Evolutionary conservation across 2,888 invertebrate genomes (phyloP), one percentile per base, ranked within the genome.

Genomic region (Cactoblastis cactorum): DNA sequence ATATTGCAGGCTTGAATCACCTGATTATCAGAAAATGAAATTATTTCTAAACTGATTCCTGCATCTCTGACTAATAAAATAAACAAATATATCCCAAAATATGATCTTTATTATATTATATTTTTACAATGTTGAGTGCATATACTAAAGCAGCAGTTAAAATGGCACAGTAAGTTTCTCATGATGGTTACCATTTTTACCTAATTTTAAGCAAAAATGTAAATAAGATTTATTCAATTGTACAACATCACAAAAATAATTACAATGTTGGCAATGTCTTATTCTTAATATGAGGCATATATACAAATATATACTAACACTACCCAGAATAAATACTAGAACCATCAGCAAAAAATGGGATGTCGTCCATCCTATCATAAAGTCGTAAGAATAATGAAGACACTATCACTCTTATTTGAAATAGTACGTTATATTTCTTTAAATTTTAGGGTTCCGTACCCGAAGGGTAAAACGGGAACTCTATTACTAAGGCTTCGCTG

Each of bases 131-230:
- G 35, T 35, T n/a, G 18, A 22, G 46, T 46, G 34, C 35, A 35
- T 46, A 46, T 49, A 24, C 22, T 38, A 32, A 37, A 49, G 38
- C 48, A 28, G 28, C 28, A 37, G 33, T 32, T 48, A 19, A 37
- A 48, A 49, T 49, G 46, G 46, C 46, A 46, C 46, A 35, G 43
- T 28, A 17, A 18, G 28, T 9, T 28, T 43, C 39, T 39, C 39
- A 2, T 6, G n/a, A 37, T 11, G 38, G 39, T 39, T 9, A 43
- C 43, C 15, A 43, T 28, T 43, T 28, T 43, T 15, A 43, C 41
- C 45, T 24, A 6, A 14, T 15, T 11, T 9, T n/a, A 49, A 41
- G 41, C 34, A 39, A 41, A 49, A 49, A 49, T 17, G 28, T 12
- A 22, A 12, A 39, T 38, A 38, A 38, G 38, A 38, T 19, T 45